Evolutionary conservation across 2,888 invertebrate species (phyloP), one percentile per base, ranked within the genome.

Genomic region (Nomada fabriciana): DNA sequence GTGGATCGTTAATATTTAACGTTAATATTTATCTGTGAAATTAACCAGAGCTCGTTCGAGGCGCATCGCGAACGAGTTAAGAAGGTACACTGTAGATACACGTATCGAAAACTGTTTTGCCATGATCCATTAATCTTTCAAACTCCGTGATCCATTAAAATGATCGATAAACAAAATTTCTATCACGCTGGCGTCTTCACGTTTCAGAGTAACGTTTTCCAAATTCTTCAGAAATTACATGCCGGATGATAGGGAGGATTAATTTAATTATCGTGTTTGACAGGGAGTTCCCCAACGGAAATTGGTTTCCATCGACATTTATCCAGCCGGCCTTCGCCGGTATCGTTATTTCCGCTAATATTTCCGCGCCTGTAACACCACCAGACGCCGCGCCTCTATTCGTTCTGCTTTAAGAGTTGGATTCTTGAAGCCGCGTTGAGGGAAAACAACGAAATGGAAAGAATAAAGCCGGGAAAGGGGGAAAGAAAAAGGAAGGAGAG

Each of bases 271-370:
- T 15, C 23, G 75, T 25, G n/a, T 57, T 68, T 61, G 55, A 42
- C 29, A 59, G 10, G 11, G 20, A 52, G 47, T 64, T n/a, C n/a
- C 57, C 29, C 61, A 25, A 36, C 64, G 79, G 76, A 76, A 79
- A 79, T 76, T 76, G 76, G 59, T 79, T 76, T 64, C 52, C 69
- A 69, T 60, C 59, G 64, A 20, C 43, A 69, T 76, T 76, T 76
- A 79, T 70, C 64, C n/a, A 69, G 69, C 47, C 55, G 42, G 50
- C 52, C n/a, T 76, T 63, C 50, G 43, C 23, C 53, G 57, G 53
- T 43, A 59, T 64, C 52, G 64, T 79, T 52, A 76, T 76, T 79
- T 76, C 76, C 76, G 47, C 23, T 68, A 79, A 69, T 79, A 79
- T 76, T 79, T 79, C 76, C 76, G 69, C 29, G 23, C 64, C 53